Evolutionary conservation across 1,140 invertebrate genomes (phyloP).

Genomic region (Sitobion miscanthi): DNA sequence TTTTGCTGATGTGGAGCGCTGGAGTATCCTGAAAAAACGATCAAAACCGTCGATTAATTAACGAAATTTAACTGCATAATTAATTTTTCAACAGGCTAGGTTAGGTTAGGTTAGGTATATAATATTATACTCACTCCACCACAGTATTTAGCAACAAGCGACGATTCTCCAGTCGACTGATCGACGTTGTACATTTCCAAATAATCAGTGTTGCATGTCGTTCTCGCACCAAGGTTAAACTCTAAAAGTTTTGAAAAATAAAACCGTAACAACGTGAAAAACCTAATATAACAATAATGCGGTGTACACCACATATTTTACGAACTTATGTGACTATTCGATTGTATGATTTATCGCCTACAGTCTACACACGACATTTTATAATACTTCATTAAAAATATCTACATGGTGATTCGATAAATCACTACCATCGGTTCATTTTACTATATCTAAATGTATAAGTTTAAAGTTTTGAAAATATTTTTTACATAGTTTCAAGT

Average conservation of each 20-base stretch:
- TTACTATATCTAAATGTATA: too few species aligned
- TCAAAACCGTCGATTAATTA: background rate
- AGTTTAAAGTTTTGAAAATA: too few species aligned
- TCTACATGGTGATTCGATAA: too few species aligned
- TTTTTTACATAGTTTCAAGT: too few species aligned
- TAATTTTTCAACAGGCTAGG: background rate
- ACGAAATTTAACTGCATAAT: background rate
- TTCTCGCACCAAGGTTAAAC: background rate
- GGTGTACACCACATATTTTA: too few species aligned
- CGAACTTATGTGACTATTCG: too few species aligned
- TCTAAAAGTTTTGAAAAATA: background rate
- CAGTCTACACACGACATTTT: too few species aligned
- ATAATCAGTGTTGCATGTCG: background rate
- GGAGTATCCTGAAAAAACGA: background rate
- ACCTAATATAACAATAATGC: too few species aligned
- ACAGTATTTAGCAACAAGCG: constrained; percentile 38
- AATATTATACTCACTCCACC: background rate
- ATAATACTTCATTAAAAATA: too few species aligned
- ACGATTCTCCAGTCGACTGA: background rate
- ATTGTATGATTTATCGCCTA: too few species aligned
- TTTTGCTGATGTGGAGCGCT: background rate
- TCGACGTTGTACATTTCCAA: constrained; percentile 31
- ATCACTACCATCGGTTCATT: too few species aligned
- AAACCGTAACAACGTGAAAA: background rate
- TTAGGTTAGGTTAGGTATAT: too few species aligned